Base-by-base conservation (phyloP, 2,888 invertebrate species). In the Flabesymbios commensalis region DNA sequence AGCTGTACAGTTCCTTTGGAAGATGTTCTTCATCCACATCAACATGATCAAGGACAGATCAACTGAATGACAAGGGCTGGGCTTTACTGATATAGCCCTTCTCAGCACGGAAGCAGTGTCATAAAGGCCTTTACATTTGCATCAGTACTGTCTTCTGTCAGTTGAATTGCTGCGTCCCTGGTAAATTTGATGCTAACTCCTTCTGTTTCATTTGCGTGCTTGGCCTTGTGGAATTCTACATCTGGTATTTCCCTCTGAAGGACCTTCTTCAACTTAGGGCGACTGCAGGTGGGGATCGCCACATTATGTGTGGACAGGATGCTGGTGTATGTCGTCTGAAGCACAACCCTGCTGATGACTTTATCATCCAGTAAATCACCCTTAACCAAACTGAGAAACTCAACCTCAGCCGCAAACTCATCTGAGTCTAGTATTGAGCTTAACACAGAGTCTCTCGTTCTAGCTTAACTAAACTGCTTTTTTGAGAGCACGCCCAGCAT, bases 171-270 rank as follows among this genome's bases (percentile, higher is more conserved):
- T 29, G 28, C 49, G 14, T 49, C 49, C 28, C 49, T 26, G 29
- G 49, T 29, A 10, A 14, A 7, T 49, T 49, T 49, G 5, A 49
- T 10, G 22, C 29, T 49, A 17, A 49, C 49, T 7, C 28, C 29
- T 29, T 26, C 49, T 29, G 49, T 14, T 31, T 31, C 31, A 31
- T 49, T 49, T 10, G 10, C 22, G 10, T 22, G 31, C 14, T 29
- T 49, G 26, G 49, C 29, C 10, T 49, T 49, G 31, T 31, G 28
- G 49, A 49, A 49, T 22, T 49, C 49, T 29, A 31, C 31, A 22
- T 22, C 10, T 14, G 49, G 31, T 7, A 49, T 49, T 49, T 31
- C 10, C 10, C 10, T 31, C 22, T 26, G 29, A 10, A 49, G 28
- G 7, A 49, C 29, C 14, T 29, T 10, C 31, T 49, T 49, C 14